These are phyloP conservation scores for Peromyscus aztecus DNA, from an alignment of 2,797 vertebrate species.

Conservation along the genomic window DNA sequence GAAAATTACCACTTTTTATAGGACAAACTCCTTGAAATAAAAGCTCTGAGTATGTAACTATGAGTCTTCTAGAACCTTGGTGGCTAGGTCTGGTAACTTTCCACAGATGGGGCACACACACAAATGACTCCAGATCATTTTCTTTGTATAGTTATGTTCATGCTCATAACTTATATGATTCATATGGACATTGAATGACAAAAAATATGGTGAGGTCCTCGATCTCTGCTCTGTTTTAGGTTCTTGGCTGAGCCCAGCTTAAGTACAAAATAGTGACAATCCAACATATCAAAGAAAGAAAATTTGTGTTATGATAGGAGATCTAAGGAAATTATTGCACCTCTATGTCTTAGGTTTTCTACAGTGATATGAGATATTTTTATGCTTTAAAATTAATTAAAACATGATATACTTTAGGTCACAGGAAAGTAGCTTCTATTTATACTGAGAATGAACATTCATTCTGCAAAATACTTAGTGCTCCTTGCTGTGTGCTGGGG, in stretches of 20 bases:
- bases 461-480: slow-evolving; percentile 21
- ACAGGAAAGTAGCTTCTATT: background rate
- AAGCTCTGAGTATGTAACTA: background rate
- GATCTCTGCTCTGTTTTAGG: background rate
- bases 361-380: slow-evolving; percentile 2
- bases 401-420: background rate
- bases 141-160: background rate
- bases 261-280: background rate
- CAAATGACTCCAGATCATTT: too few relatives aligned
- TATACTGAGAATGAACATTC: slow-evolving; percentile 18
- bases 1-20: background rate
- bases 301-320: background rate
- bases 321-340: background rate
- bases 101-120: too few relatives aligned
- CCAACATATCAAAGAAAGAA: background rate
- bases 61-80: background rate
- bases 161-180: background rate
- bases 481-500: background rate
- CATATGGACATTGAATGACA: background rate
- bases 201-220: background rate
- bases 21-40: background rate
- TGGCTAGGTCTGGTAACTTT: background rate
- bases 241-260: background rate
- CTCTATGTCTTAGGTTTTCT: background rate
- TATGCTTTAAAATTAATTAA: slow-evolving; percentile 25